A percentile compares a stretch with the other conserved stretches of the same genome.
Conservation (phyloP, 2,113 vertebrate species). For the Mobula hypostoma region DNA sequence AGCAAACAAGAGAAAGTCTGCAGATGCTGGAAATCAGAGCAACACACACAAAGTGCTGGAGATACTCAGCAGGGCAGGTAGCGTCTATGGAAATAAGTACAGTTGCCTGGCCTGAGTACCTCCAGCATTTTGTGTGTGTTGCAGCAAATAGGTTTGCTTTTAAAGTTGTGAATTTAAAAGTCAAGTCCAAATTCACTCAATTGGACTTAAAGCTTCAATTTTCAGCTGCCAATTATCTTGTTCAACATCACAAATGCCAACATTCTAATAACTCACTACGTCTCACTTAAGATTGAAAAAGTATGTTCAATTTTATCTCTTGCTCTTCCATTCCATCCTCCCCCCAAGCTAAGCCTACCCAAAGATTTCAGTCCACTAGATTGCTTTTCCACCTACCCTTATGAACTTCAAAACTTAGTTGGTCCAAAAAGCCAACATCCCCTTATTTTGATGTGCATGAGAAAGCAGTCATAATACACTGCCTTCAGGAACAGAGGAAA, state of each 20-base stretch:
- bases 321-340: neutral
- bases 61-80: too few species aligned
- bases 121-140: too few species aligned
- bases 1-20: neutral
- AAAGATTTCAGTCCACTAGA: neutral
- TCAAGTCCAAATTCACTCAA: neutral
- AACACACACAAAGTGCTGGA: too few species aligned
- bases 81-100: too few species aligned
- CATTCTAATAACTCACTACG: neutral
- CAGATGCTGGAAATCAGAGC: too few species aligned
- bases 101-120: too few species aligned
- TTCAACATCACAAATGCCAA: neutral
- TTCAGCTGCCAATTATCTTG: neutral
- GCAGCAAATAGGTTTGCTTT: neutral
- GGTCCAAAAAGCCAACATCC: neutral
- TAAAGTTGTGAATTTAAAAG: neutral
- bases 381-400: too few species aligned
- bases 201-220: neutral
- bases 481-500: too few species aligned
- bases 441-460: too few species aligned
- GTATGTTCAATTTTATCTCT: neutral
- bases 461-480: too few species aligned
- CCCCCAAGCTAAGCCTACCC: neutral
- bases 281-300: neutral
- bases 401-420: too few species aligned